phyloP scores from a whole-genome alignment of 1,140 invertebrate genomes.

The Neodiprion pinetum region DNA sequence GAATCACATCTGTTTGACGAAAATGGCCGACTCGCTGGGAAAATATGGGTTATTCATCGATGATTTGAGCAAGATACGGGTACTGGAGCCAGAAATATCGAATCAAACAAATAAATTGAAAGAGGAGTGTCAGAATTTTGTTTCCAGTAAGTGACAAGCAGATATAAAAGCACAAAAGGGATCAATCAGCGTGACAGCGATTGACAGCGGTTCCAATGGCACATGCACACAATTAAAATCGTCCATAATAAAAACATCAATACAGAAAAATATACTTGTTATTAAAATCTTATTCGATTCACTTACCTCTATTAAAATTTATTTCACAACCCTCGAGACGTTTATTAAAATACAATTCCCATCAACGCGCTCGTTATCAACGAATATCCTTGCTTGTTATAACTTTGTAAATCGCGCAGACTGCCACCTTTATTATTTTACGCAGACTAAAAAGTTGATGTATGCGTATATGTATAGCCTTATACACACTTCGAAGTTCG shows the following conservation, averaged over 20 bases:
- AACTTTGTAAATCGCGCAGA: neutral
- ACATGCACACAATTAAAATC: too few species aligned
- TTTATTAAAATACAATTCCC: too few species aligned
- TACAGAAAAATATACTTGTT: too few species aligned
- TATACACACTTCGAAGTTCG: too few species aligned
- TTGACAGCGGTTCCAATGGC: neutral
- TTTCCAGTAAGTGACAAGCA: constrained; percentile 71
- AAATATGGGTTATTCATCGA: constrained; percentile 84
- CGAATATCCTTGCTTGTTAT: too few species aligned
- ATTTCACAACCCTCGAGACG: too few species aligned
- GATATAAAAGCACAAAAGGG: neutral
- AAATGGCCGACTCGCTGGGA: constrained; percentile 76
- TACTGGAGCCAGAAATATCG: constrained; percentile 79
- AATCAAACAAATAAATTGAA: constrained; percentile 80
- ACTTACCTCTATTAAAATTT: too few species aligned
- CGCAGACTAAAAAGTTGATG: neutral
- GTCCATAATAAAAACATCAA: too few species aligned
- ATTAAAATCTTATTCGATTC: too few species aligned
- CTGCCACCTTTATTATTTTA: neutral
- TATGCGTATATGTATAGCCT: too few species aligned
- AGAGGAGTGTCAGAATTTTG: constrained; percentile 83
- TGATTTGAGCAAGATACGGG: constrained; percentile 84
- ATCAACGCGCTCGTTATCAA: too few species aligned
- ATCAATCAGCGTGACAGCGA: neutral
- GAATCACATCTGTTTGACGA: too few species aligned